Evolutionary conservation across 2,113 vertebrate species (phyloP), one percentile per base, ranked within the genome.

Genomic region (Burhinus bistriatus): DNA sequence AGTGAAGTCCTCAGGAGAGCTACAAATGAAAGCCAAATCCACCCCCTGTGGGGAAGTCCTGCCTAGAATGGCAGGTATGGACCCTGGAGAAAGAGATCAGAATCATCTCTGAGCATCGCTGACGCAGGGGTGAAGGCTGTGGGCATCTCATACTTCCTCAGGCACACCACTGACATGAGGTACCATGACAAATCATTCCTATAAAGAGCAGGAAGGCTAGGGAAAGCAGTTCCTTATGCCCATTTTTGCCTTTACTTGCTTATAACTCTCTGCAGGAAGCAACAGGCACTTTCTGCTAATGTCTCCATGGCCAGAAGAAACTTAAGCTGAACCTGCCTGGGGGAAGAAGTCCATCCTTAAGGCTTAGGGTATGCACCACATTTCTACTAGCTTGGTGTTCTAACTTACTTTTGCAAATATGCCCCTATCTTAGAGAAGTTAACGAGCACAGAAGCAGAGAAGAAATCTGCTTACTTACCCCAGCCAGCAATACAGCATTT

Each of bases 401-500:
- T 62, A 42, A 30, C 52, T 51, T 10, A n/a, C 23, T 72, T 81
- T 58, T 34, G 51, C 32, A 65, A 55, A 71, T 19, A 55, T 29
- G 10, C 3, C 21, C n/a, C 40, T 42, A 2, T 44, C 42, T 61
- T 34, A 61, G 44, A 73, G 44, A 78, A 42, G 57, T 13, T 79
- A 71, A 54, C 4, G 18, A 65, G 36, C 30, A 71, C 23, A 40
- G 64, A 72, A 79, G 19, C 2, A 34, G 12, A 58, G 34, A 59
- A 73, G 45, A 83, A 92, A 47, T 49, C 18, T 1, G 0, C 22
- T 54, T 82, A 91, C 99, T 99, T 96, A 99, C 99, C 99, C 99
- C 99, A 99, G 77, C 99, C 99, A 69, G 97, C 87, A 36, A 97
- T 82, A 84, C 98, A 99, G 94, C 99, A 98, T 96, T 99, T 99